Conservation (phyloP, 2,797 vertebrate genomes). For the Urocyon cinereoargenteus region DNA sequence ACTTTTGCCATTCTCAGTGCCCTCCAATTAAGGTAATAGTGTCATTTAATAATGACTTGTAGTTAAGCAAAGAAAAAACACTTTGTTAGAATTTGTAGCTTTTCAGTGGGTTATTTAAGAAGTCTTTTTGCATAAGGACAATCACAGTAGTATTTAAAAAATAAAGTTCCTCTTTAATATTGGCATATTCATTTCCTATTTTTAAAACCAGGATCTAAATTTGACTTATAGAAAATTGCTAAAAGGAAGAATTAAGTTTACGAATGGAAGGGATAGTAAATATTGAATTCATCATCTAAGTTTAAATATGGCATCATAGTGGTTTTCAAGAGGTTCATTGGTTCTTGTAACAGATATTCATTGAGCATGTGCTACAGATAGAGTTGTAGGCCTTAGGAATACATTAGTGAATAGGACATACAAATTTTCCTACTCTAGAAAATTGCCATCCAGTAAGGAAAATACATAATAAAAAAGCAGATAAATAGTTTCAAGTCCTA, state of each 20-base stretch:
- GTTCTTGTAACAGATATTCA: slow-evolving; percentile 1
- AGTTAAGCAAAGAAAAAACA: slow-evolving; percentile 3
- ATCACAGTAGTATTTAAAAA: not conserved
- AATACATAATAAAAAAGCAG: not conserved
- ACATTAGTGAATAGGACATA: not conserved
- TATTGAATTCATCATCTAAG: not conserved
- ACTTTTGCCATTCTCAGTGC: slow-evolving; percentile 94
- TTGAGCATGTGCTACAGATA: not conserved
- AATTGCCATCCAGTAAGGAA: not conserved
- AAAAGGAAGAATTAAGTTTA: not conserved
- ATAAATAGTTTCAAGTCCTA: not conserved
- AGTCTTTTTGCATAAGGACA: not conserved
- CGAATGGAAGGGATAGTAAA: not conserved
- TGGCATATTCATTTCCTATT: not conserved
- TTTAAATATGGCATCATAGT: not conserved
- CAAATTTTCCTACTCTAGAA: not conserved
- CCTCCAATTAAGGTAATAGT: slow-evolving; percentile 95
- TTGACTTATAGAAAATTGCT: not conserved
- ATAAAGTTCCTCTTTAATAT: slow-evolving; percentile 28
- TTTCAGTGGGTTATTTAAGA: not conserved
- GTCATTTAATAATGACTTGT: slow-evolving; percentile 15
- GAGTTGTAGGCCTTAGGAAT: not conserved
- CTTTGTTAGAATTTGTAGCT: slow-evolving; percentile 35
- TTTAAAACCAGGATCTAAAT: slow-evolving; percentile 34
- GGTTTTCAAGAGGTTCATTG: not conserved